phyloP scores from a whole-genome alignment of 2,888 invertebrate genomes.

The Alloscopus bannaensis region DNA sequence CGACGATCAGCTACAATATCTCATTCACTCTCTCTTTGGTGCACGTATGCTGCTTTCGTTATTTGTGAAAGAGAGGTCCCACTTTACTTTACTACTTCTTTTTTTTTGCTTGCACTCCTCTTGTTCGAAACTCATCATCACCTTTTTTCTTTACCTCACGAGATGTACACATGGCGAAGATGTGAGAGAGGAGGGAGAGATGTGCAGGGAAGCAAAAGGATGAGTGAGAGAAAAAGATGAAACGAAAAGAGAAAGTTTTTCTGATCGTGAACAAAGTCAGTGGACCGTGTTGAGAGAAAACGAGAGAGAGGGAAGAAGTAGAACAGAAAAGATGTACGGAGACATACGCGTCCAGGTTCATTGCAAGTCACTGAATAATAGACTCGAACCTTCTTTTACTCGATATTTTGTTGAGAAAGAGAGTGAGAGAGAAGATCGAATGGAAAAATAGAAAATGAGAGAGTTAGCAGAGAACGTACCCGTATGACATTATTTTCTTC shows the following conservation, averaged over 20 bases:
- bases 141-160: constrained; percentile 40
- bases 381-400: constrained; percentile 27
- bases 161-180: too few species aligned
- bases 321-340: constrained; percentile 23
- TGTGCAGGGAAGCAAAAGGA: constrained; percentile 39
- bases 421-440: neutral
- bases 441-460: neutral
- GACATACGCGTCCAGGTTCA: constrained; percentile 37
- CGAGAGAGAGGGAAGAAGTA: neutral
- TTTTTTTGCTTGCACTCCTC: constrained; percentile 22
- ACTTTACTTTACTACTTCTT: constrained; percentile 9
- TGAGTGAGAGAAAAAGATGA: constrained; percentile 37
- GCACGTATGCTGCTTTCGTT: too few species aligned
- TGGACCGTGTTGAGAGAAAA: constrained; percentile 49
- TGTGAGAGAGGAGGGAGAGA: constrained; percentile 2
- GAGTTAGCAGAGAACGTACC: neutral
- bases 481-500: neutral
- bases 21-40: constrained; percentile 24
- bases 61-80: neutral
- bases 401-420: neutral
- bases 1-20: constrained; percentile 32
- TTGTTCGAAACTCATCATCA: constrained; percentile 58
- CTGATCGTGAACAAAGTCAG: constrained; percentile 58
- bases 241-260: constrained; percentile 38
- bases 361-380: constrained; percentile 54